Base-by-base conservation (phyloP, 2,888 invertebrate genomes). In the Cataglyphis altisquamis region DNA sequence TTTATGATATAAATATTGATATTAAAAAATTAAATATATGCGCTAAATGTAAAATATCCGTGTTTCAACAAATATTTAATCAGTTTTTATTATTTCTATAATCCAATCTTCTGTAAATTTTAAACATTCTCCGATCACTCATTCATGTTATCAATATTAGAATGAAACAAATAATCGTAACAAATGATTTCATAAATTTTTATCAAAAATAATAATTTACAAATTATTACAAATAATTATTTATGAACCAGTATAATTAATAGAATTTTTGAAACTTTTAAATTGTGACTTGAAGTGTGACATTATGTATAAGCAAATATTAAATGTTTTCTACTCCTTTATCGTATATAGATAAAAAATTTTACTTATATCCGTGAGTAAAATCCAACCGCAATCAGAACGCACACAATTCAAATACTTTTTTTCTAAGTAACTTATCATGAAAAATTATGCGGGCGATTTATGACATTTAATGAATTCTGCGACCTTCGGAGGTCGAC, bases 401-500 rank as follows among this genome's bases (percentile, higher is more conserved):
- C 12, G 45, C 48, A 21, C 74, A 66, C 21, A 77, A 84, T 25
- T 29, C 39, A 15, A 52, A 52, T 52, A 74, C 15, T 64, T 70
- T 73, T 6, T 25, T 70, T 73, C 6, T 6, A 21, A 48, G 39
- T 4, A 9, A 63, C 32, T 73, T 81, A 45, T 74, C 48, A 21
- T 8, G 67, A 57, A 80, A 84, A 72, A 82, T 87, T 80, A 83
- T 83, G 85, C 84, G 85, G 85, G 39, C 85, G 68, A 68, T 68
- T 55, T 82, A 72, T 25, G 60, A 70, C 78, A 84, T 67, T 77
- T 90, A 89, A 89, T 89, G 85, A 88, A 90, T 80, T 84, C 86
- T 72, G 68, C 75, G 85, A 85, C 90, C 90, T 90, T 90, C 84
- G 57, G 83, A 88, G 90, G 90, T 90, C 87, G 86, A 83, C 57